Base-by-base conservation (phyloP, 2,888 invertebrate genomes). In the Agrypnus murinus region DNA sequence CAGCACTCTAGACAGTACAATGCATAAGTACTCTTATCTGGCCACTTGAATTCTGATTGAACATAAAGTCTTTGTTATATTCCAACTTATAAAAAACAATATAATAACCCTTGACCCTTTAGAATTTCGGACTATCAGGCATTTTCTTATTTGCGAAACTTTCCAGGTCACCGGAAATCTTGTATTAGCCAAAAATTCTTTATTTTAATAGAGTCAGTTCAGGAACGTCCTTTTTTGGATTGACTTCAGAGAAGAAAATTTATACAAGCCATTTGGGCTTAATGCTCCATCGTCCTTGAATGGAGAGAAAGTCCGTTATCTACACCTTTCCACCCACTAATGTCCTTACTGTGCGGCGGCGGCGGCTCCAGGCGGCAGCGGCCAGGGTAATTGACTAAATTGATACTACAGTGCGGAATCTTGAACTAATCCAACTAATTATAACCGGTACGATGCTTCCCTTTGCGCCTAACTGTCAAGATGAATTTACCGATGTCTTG, bases 351-450 rank as follows among this genome's bases (percentile, higher is more conserved):
- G 7, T 53, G 15, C 57, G 12, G 50, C 19, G 46, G 55, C 57
- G 43, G 12, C 45, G 14, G 65, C n/a, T n/a, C n/a, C n/a, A n/a
- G n/a, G n/a, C n/a, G n/a, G n/a, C n/a, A n/a, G 46, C 65, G 31
- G 57, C 36, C 55, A 32, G 31, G 46, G 55, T 65, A 65, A 68
- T 68, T 55, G 62, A 57, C 62, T 63, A 63, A 68, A 68, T 68
- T 68, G 68, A 63, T 63, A 63, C 53, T 43, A 63, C 46, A 68
- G 17, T 57, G 15, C 53, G 45, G 45, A 57, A 38, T 45, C 57
- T 53, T 36, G 17, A 58, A 43, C 65, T 65, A 65, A 65, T 65
- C 65, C 53, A 8, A 17, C 65, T 65, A 57, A 68, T 68, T 68
- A 68, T 63, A 12, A 63, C 12, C 60, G 55, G 43, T 57, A 46